Evolutionary conservation across 2,888 invertebrate genomes (phyloP).

Genomic region (Disparrhopalites patrizii): DNA sequence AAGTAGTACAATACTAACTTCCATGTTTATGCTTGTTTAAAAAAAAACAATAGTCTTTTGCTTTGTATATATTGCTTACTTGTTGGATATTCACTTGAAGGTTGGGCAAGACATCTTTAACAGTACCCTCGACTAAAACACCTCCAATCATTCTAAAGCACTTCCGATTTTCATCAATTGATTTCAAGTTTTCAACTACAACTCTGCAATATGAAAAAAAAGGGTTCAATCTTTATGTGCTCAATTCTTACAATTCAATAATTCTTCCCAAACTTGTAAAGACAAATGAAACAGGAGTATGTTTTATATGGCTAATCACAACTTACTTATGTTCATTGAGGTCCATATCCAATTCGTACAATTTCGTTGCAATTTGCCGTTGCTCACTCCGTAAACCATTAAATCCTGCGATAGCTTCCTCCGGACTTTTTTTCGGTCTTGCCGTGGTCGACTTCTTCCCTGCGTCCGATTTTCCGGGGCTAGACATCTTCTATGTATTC

Average conservation of each 20-base stretch:
- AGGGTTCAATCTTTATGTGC: constrained; percentile 11
- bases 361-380: constrained; percentile 76
- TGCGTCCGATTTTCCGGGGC: constrained; percentile 1
- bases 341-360: constrained; percentile 89
- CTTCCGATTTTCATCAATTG: constrained; percentile 75
- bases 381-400: constrained; percentile 84
- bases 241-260: constrained; percentile 5
- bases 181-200: constrained; percentile 87
- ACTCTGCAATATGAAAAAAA: constrained; percentile 61
- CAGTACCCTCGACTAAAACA: constrained; percentile 86
- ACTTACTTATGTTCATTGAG: constrained; percentile 91
- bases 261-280: no score
- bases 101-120: constrained; percentile 83
- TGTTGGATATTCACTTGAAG: constrained; percentile 72
- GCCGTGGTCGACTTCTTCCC: neutral
- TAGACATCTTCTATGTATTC: no score
- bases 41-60: neutral
- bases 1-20: no score
- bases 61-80: constrained; percentile 55
- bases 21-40: neutral
- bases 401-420: constrained; percentile 83
- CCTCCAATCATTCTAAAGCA: constrained; percentile 94
- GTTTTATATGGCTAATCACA: no score
- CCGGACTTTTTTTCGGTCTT: constrained; percentile 32
- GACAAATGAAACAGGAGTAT: no score